Conservation (phyloP, 2,888 invertebrate genomes). For the Pseudoips prasinana region DNA sequence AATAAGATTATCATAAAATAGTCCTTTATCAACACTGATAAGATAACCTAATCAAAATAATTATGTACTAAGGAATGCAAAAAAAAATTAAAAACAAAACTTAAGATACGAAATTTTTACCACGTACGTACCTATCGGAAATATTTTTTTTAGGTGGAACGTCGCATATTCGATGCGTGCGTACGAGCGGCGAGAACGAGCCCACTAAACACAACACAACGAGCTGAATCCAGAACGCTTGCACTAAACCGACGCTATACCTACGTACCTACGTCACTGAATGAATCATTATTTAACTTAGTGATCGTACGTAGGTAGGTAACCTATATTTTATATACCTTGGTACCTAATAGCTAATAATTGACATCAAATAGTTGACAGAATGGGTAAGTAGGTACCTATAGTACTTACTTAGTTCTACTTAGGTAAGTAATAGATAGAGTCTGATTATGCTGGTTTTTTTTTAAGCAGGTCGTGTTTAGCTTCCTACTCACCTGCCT, state of each 20-base stretch:
- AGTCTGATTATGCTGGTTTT: too few species aligned
- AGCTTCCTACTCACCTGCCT: too few species aligned
- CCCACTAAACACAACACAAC: slow-evolving; percentile 43
- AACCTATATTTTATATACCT: too few species aligned
- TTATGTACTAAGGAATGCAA: slow-evolving; percentile 1
- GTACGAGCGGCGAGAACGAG: slow-evolving; percentile 45
- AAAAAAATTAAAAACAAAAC: slow-evolving; percentile 4
- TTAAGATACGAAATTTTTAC: slow-evolving; percentile 15
- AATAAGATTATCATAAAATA: too few species aligned
- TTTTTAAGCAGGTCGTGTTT: too few species aligned
- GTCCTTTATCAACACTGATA: too few species aligned
- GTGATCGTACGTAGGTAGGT: slow-evolving; percentile 1
- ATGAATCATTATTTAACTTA: slow-evolving; percentile 36
- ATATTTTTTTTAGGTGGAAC: slow-evolving; percentile 25
- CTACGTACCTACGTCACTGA: slow-evolving; percentile 34
- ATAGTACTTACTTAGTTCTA: too few species aligned
- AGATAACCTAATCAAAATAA: too few species aligned
- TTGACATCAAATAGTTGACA: too few species aligned
- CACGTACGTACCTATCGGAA: slow-evolving; percentile 16
- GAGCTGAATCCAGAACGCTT: slow-evolving; percentile 40
- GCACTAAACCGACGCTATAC: slow-evolving; percentile 38
- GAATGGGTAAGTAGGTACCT: too few species aligned
- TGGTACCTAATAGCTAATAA: too few species aligned
- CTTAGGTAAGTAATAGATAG: too few species aligned
- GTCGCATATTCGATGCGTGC: slow-evolving; percentile 43